phyloP scores from a whole-genome alignment of 2,797 vertebrate species.

The Rhadinocentrus ornatus region DNA sequence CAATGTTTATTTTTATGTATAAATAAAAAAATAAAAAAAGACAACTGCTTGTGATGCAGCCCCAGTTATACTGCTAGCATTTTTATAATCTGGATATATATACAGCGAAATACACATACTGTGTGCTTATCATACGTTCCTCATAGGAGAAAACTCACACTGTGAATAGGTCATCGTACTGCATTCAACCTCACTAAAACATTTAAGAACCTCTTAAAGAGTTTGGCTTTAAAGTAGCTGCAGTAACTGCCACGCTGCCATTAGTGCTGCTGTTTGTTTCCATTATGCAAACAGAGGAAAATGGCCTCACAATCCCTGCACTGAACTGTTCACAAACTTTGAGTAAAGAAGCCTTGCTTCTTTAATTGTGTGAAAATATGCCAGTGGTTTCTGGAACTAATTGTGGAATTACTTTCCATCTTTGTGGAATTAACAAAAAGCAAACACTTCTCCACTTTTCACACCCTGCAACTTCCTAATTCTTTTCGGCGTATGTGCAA shows the following conservation, averaged over 20 bases:
- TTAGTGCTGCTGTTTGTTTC: constrained; percentile 61
- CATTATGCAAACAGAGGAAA: constrained; percentile 48
- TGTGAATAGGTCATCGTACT: constrained; percentile 8
- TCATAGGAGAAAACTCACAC: neutral
- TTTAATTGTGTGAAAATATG: constrained; percentile 13
- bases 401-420: neutral
- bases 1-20: no score
- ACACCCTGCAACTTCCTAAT: neutral
- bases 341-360: neutral
- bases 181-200: constrained; percentile 32
- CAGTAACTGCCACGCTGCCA: constrained; percentile 35
- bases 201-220: constrained; percentile 43
- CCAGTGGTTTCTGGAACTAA: constrained; percentile 7
- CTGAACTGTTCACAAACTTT: constrained; percentile 30
- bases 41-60: neutral
- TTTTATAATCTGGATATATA: neutral
- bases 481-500: neutral
- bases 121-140: neutral
- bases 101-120: neutral
- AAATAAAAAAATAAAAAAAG: no score
- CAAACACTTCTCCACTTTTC: neutral
- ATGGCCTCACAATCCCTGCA: constrained; percentile 10
- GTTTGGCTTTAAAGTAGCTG: constrained; percentile 42
- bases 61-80: neutral
- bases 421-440: constrained; percentile 9